Evolutionary conservation across 2,888 invertebrate species (phyloP).

Genomic region (Drosophila demipolita): DNA sequence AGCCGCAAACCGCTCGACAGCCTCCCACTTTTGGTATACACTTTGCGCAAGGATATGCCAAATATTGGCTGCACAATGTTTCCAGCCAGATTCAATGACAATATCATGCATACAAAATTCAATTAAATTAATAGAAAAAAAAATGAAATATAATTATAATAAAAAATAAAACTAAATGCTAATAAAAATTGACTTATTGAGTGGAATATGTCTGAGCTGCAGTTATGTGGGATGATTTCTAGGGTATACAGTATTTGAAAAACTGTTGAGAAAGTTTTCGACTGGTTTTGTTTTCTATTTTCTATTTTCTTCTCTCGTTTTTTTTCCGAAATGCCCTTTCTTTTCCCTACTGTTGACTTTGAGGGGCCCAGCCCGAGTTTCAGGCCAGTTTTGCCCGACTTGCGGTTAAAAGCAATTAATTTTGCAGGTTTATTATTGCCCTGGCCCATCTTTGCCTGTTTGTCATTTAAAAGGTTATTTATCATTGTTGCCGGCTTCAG

Average conservation of each 20-base stretch:
- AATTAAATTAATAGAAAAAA: background rate
- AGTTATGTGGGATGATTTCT: background rate
- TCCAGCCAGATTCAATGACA: background rate
- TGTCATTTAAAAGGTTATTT: conserved; percentile 76
- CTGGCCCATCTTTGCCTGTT: conserved; percentile 61
- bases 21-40: background rate
- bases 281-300: background rate
- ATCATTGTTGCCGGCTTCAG: conserved; percentile 62
- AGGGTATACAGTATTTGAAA: background rate
- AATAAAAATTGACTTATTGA: no score
- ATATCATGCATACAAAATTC: background rate
- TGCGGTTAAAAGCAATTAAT: conserved; percentile 68
- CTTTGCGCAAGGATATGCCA: background rate
- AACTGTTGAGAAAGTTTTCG: background rate
- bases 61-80: background rate
- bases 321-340: background rate
- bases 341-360: conserved; percentile 3
- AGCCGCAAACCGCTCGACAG: conserved; percentile 2
- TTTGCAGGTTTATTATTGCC: conserved; percentile 66
- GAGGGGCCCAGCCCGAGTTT: background rate
- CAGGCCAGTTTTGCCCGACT: conserved; percentile 36
- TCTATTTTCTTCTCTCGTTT: background rate
- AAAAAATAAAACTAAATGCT: no score
- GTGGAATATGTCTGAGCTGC: background rate
- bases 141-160: no score